These are phyloP conservation scores for Chrysolina americana DNA, from an alignment of 2,888 invertebrate species.

Conservation along the genomic window DNA sequence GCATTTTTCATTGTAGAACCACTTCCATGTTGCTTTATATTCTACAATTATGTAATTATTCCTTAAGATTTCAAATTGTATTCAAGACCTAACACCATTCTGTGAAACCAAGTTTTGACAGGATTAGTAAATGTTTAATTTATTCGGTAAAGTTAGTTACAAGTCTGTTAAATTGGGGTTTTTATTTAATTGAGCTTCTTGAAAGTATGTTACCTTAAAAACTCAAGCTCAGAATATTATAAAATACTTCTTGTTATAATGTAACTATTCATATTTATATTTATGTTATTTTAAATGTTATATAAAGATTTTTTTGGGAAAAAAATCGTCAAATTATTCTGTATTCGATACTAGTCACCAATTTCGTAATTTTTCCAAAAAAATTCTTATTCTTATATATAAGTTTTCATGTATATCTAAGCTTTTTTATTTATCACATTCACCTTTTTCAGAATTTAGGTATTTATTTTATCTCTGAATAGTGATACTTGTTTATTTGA, in stretches of 20 bases:
- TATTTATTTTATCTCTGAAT: conserved; percentile 20
- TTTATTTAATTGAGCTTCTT: conserved; percentile 41
- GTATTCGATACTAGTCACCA: neutral
- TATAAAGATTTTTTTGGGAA: neutral
- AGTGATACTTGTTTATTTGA: conserved; percentile 51
- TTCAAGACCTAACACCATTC: neutral
- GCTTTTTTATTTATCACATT: conserved; percentile 54
- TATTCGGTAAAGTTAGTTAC: neutral
- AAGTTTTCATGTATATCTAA: conserved; percentile 16
- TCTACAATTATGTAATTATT: neutral
- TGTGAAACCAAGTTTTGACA: neutral
- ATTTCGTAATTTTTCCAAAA: conserved; percentile 2
- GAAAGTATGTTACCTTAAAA: conserved; percentile 18
- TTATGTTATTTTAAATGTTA: neutral
- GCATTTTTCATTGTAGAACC: neutral
- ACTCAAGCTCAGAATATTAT: conserved; percentile 24
- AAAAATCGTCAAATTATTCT: neutral
- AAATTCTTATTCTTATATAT: conserved; percentile 32
- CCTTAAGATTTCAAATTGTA: neutral
- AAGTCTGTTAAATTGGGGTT: conserved; percentile 62
- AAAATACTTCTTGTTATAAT: conserved; percentile 28
- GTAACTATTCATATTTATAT: conserved; percentile 14
- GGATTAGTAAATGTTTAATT: neutral
- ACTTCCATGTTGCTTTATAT: neutral
- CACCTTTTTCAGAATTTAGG: conserved; percentile 17